A percentile compares a stretch with the other conserved stretches of the same genome.
Evolutionary conservation across 2,113 vertebrate genomes (phyloP).

Genomic region (Ptyas mucosa): DNA sequence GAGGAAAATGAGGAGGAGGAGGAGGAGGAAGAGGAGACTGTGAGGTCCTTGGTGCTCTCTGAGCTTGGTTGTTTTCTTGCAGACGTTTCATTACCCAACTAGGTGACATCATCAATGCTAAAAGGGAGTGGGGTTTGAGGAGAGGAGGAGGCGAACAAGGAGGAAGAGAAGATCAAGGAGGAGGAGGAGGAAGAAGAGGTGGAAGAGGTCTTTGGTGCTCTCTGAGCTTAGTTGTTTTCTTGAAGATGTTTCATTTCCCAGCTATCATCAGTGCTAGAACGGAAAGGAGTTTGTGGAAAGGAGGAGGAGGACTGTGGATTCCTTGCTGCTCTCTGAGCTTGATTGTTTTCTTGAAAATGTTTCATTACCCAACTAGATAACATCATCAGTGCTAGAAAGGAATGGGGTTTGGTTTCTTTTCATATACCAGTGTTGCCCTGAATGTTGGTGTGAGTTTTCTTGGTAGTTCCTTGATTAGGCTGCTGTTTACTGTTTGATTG

Average conservation of each 20-base stretch:
- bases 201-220: neutral
- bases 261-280: neutral
- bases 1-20: no score
- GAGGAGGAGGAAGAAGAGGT: no score
- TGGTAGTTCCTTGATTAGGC: neutral
- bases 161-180: no score
- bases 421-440: neutral
- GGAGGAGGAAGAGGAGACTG: neutral
- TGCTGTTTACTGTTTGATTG: neutral
- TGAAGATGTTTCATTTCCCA: neutral
- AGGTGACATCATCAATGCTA: neutral
- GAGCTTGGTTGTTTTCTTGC: neutral
- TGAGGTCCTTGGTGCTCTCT: neutral
- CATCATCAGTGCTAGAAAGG: no score
- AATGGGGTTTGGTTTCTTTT: neutral
- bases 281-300: no score
- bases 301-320: no score
- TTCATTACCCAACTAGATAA: no score
- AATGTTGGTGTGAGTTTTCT: neutral
- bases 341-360: no score
- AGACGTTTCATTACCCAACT: neutral
- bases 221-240: neutral
- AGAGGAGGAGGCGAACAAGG: no score
- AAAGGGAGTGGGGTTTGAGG: neutral
- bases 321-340: no score